Base-by-base conservation (phyloP, 2,888 invertebrate genomes). In the Hypomecis punctinalis region DNA sequence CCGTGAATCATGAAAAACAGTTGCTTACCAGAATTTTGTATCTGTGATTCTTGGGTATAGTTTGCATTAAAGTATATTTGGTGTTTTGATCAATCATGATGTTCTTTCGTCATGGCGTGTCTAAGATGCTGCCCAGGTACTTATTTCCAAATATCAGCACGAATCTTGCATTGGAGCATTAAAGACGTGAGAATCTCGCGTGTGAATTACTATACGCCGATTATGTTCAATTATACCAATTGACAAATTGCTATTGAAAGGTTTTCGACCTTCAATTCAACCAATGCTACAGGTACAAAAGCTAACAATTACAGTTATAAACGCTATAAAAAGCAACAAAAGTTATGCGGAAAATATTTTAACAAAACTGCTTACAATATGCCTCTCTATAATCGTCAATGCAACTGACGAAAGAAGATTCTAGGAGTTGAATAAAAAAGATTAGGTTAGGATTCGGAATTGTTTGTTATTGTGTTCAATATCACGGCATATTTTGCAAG, bases 231-330 rank as follows among this genome's bases (percentile, higher is more conserved):
- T 85, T 81, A 82, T 73, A 72, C 75, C 77, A 80, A 83, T 81
- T 82, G 81, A 79, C 79, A 82, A 79, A 83, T 84, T 79, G 79
- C 77, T 80, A 74, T 85, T 75, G 83, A 82, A 84, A 86, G 79
- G 78, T 78, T 82, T 82, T 79, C 78, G 78, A 81, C 85, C 84
- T 86, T 84, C 83, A 76, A 69, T 56, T 48, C 51, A 62, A 66
- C 52, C 66, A 72, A 63, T 76, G 69, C 71, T 74, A 52, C 66
- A 73, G 68, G 68, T 43, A 46, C 59, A 49, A 48, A 48, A 48
- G 49, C 51, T 64, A 69, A 70, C 63, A 71, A 67, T 54, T 73
- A 68, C 66, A 23, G 52, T 52, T 39, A 52, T 6, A 51, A 51
- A 13, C 13, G 39, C 37, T 39, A 10, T 37, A 37, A 51, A 40